Base-by-base conservation (phyloP, 1,140 invertebrate species). In the Prorops nasuta region DNA sequence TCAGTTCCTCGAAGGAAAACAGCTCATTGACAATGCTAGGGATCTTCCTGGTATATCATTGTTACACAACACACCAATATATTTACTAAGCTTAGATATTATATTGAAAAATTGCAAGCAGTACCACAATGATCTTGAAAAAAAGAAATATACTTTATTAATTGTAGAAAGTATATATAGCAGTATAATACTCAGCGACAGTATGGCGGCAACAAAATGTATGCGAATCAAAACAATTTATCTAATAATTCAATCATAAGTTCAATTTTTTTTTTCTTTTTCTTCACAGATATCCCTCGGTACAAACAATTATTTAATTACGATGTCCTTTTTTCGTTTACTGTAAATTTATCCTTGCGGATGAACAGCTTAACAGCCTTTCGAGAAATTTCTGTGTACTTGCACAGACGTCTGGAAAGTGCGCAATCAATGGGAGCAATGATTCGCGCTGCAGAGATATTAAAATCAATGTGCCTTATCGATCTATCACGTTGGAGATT, bases 381-480 rank as follows among this genome's bases (percentile, higher is more conserved):
- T 34, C 51, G 64, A 19, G 74, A 72, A 39, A 64, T 72, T 6
- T 38, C 55, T 1, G 51, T 51, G 0, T 69, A 77, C 38, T 44
- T 77, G 6, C 45, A 54, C 1, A 44, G 46, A n/a, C 55, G 66
- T 9, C 40, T 76, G 1, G 59, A 58, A 24, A 31, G 61, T 0
- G 59, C 64, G 1, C 74, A 77, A 54, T 54, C 58, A 3, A 53
- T 71, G 1, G 64, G 66, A 1, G 57, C 66, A 2, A 61, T 66
- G 1, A 22, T 72, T 3, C 64, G 71, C 12, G 51, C 69, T 1
- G 73, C 63, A 0, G 64, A 67, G 34, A 44, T 64, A 19, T 37
- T 76, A 1, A 77, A 76, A 51, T 66, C 56, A 20, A 18, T 72
- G 0, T 67, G 68, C 36, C 65, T 64, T 7, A 56, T 76, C 6